phyloP scores from a whole-genome alignment of 2,113 vertebrate genomes.

The Myocastor coypus region DNA sequence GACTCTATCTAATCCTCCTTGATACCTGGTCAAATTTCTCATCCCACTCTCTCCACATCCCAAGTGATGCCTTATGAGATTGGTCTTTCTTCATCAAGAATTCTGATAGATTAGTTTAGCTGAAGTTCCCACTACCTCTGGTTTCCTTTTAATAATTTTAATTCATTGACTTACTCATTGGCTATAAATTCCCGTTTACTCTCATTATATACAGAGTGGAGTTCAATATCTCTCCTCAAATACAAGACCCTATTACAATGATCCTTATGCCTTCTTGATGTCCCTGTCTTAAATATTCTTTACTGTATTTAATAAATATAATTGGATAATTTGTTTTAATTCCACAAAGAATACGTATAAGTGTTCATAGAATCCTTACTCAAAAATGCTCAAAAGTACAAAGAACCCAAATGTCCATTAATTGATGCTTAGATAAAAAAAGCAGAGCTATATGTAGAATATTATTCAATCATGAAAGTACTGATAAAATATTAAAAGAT shows the following conservation, averaged over 20 bases:
- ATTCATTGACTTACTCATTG: background rate
- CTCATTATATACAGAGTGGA: background rate
- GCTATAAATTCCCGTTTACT: background rate
- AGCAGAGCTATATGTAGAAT: background rate
- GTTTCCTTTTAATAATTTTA: background rate
- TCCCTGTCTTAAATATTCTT: background rate
- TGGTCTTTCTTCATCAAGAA: background rate
- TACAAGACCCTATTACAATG: background rate
- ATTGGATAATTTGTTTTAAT: background rate
- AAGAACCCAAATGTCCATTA: background rate
- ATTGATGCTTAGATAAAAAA: background rate
- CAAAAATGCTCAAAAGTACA: background rate
- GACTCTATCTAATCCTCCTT: background rate
- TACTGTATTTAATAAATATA: background rate
- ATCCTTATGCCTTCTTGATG: background rate
- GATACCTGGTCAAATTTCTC: background rate
- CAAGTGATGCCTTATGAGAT: background rate
- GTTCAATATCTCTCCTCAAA: background rate
- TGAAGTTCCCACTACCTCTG: background rate
- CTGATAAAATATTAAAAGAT: background rate
- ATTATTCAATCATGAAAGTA: slow-evolving; percentile 15
- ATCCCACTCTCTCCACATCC: background rate
- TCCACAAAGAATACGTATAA: background rate
- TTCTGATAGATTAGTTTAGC: background rate
- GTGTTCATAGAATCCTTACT: background rate